Base-by-base conservation (phyloP, 2,797 vertebrate species). In the Adelosebastes latens region DNA sequence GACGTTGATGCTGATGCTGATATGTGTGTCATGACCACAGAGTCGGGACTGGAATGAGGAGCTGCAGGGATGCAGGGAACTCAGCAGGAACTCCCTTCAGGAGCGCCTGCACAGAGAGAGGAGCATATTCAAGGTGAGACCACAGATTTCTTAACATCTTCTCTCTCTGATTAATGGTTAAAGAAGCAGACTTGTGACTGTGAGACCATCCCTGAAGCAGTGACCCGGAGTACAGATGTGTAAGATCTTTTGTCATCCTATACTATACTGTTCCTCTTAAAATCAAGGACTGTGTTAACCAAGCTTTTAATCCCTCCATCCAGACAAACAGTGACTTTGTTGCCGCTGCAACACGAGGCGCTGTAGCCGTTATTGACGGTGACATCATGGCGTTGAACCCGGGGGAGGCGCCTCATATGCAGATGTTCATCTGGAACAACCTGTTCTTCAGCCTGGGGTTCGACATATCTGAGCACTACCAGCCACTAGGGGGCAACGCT, bases 381-480 rank as follows among this genome's bases (percentile, higher is more conserved):
- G 98, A 98, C 0, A 96, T 98, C 83, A 97, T 99, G 97, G 97
- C 98, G 34, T 96, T 99, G 82, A 99, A 99, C 87, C 98, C 98
- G 4, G 96, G 97, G 0, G 98, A 99, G 84, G 96, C 96, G 60
- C 97, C 97, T 87, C 97, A 96, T 79, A 97, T 97, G 96, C 98
- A 99, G 91, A 98, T 99, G 97, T 99, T 98, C 86, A 97, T 99
- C 90, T 99, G 98, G 98, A 99, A 98, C 94, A 99, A 97, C 90
- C 96, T 99, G 81, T 98, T 99, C 96, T 98, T 99, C 94, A 99
- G 98, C 93, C 90, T 98, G 87, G 97, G 97, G 68, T 98, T 98
- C 0, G 97, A 99, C 0, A 96, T 97, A 79, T 96, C 96, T 0
- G 98, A 99, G 91, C 97, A 99, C 89, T 98, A 97, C 92, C 95